Percentiles rank a stretch among this genome's conserved stretches.
Evolutionary conservation across 2,888 invertebrate genomes (phyloP).

Genomic region (Ecdyonurus torrentis): DNA sequence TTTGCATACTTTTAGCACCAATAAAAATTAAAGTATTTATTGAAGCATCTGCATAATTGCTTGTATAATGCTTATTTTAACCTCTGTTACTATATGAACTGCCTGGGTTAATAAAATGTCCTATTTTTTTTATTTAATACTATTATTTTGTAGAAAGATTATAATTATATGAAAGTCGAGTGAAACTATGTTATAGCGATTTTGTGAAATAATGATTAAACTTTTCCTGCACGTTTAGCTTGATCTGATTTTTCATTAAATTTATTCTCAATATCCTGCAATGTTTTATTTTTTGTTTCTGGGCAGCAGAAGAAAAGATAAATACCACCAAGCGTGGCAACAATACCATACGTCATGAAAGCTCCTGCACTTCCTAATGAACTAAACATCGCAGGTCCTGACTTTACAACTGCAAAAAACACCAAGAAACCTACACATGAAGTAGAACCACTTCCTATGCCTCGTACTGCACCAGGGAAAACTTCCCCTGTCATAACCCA

Average conservation of each 20-base stretch:
- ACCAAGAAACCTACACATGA: slow-evolving; percentile 44
- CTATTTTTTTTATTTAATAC: too few relatives aligned
- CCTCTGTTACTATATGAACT: too few relatives aligned
- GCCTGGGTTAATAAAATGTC: too few relatives aligned
- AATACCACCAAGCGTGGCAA: slow-evolving; percentile 38
- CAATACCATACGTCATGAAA: slow-evolving; percentile 42
- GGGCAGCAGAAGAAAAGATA: slow-evolving; percentile 43
- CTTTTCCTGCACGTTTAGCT: background rate
- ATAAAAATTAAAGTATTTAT: too few relatives aligned
- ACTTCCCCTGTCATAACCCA: slow-evolving; percentile 58
- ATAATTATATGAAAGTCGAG: too few relatives aligned
- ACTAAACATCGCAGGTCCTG: slow-evolving; percentile 40
- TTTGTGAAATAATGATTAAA: too few relatives aligned
- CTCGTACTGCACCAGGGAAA: slow-evolving; percentile 42
- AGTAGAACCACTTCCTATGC: slow-evolving; percentile 47
- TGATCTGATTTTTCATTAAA: background rate
- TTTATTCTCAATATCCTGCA: slow-evolving; percentile 44
- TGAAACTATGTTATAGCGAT: too few relatives aligned
- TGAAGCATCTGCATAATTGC: too few relatives aligned
- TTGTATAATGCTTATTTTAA: too few relatives aligned
- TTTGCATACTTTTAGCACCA: too few relatives aligned
- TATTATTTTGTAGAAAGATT: too few relatives aligned
- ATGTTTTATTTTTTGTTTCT: slow-evolving; percentile 49
- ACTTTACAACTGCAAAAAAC: slow-evolving; percentile 49
- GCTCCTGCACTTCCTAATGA: slow-evolving; percentile 39